These are phyloP conservation scores for Notocelia uddmanniana DNA, from an alignment of 2,888 invertebrate genomes.

Conservation along the genomic window DNA sequence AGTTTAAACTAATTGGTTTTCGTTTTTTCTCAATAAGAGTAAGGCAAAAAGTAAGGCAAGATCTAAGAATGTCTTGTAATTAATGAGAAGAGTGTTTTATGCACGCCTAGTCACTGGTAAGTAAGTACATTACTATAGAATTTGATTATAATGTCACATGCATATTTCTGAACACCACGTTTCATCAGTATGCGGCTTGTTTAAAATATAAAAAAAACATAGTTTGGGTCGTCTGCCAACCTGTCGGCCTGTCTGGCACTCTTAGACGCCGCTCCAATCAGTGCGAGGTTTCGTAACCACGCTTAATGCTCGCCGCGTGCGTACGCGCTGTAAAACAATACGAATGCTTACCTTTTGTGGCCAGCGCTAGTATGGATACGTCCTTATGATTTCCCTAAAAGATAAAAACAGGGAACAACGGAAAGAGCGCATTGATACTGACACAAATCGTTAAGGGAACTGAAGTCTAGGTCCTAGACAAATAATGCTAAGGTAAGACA, in stretches of 20 bases:
- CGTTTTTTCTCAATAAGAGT: no score
- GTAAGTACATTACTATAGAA: no score
- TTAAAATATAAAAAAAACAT: not conserved
- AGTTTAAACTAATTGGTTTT: no score
- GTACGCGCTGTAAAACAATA: constrained; percentile 71
- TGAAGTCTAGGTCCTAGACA: not conserved
- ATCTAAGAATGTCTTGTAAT: not conserved
- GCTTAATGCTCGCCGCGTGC: constrained; percentile 63
- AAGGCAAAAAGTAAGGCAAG: no score
- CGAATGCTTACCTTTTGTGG: constrained; percentile 49
- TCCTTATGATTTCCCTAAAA: not conserved
- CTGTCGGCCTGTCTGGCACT: constrained; percentile 12
- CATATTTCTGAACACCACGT: not conserved
- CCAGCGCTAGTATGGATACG: constrained; percentile 57
- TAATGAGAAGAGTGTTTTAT: not conserved
- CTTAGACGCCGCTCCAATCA: constrained; percentile 25
- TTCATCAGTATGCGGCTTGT: not conserved
- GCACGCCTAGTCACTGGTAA: not conserved
- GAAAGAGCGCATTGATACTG: not conserved
- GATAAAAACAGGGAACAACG: not conserved
- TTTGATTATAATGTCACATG: not conserved
- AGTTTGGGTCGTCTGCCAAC: not conserved
- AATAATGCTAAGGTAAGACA: not conserved
- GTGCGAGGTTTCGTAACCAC: constrained; percentile 49
- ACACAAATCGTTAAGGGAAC: not conserved